phyloP scores from a whole-genome alignment of 2,113 vertebrate genomes.

The Etia nguti region DNA sequence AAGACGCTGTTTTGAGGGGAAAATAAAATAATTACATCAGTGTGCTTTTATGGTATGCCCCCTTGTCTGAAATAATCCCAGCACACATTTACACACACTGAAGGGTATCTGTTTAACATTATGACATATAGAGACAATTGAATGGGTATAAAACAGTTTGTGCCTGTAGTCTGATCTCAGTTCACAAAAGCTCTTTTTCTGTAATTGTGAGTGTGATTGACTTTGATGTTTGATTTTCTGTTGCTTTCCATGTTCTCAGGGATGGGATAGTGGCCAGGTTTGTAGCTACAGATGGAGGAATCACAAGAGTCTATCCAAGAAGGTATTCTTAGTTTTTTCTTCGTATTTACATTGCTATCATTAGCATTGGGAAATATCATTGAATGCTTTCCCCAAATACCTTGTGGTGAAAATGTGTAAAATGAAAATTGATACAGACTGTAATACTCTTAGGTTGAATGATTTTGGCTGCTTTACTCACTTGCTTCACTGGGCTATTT shows the following conservation, averaged over 20 bases:
- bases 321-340: constrained; percentile 72
- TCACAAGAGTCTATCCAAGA: constrained; percentile 93
- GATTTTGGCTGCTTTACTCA: constrained; percentile 26
- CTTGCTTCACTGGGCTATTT: constrained; percentile 36
- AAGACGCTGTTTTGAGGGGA: constrained; percentile 22
- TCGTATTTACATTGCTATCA: background rate
- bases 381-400: background rate
- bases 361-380: background rate
- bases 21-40: constrained; percentile 38
- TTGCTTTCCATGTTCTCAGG: constrained; percentile 64
- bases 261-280: constrained; percentile 87
- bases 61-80: constrained; percentile 31
- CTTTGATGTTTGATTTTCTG: constrained; percentile 24
- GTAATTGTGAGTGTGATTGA: background rate
- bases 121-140: constrained; percentile 5
- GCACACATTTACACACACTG: background rate
- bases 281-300: constrained; percentile 95
- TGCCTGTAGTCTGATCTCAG: background rate
- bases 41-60: constrained; percentile 22
- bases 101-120: constrained; percentile 43
- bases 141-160: constrained; percentile 8
- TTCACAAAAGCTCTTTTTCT: background rate
- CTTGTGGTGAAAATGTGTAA: constrained; percentile 19
- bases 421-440: constrained; percentile 46
- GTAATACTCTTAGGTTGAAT: constrained; percentile 21